Evolutionary conservation across 2,113 vertebrate species (phyloP).

Genomic region (Ptychochromis oligacanthus): DNA sequence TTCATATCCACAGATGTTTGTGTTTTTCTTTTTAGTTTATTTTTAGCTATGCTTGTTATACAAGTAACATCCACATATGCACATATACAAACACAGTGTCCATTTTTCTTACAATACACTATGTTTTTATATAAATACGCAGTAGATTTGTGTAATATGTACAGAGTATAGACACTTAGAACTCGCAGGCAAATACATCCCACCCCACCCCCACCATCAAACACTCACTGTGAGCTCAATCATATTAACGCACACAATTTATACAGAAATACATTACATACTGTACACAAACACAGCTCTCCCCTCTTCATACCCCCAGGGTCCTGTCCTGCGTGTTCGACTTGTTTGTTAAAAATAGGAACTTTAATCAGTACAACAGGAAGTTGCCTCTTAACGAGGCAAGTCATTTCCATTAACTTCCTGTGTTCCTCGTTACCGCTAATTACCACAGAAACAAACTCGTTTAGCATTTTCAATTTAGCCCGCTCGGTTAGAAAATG

Average conservation of each 20-base stretch:
- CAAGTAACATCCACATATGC: neutral
- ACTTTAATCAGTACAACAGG: conserved; percentile 73
- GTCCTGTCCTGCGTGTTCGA: conserved; percentile 39
- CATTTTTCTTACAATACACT: no score
- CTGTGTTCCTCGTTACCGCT: conserved; percentile 81
- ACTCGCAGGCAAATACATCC: neutral
- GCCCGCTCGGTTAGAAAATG: conserved; percentile 76
- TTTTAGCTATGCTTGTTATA: conserved; percentile 7
- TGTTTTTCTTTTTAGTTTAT: conserved; percentile 5
- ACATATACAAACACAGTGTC: no score
- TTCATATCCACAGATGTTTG: conserved; percentile 19
- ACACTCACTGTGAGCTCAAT: neutral
- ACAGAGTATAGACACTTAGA: neutral
- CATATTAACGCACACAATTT: neutral
- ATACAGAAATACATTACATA: conserved; percentile 3
- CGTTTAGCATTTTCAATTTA: conserved; percentile 84
- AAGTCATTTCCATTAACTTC: conserved; percentile 82
- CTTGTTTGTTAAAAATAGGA: conserved; percentile 64
- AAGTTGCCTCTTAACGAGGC: conserved; percentile 70
- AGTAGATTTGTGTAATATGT: neutral
- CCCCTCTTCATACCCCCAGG: conserved; percentile 29
- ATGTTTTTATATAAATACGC: neutral
- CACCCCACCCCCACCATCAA: neutral
- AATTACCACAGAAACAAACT: conserved; percentile 79
- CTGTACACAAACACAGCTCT: conserved; percentile 18